Conservation (phyloP, 2,888 invertebrate genomes). For the Athalia cordata region DNA sequence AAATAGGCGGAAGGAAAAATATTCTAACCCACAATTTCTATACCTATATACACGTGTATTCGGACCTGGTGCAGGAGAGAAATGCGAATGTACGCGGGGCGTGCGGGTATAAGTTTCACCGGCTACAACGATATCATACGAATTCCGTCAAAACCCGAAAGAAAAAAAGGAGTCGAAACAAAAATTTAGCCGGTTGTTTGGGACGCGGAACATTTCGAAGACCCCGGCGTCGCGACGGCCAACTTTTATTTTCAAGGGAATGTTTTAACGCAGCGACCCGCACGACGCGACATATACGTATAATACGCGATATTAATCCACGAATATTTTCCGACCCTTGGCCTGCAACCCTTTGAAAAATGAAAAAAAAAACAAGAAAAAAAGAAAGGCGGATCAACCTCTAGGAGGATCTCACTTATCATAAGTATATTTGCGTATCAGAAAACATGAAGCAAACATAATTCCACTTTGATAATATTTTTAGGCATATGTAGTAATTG, state of each 20-base stretch:
- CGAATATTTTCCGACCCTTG: constrained; percentile 12
- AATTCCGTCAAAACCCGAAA: not conserved
- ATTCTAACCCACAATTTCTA: not conserved
- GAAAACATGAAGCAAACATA: no score
- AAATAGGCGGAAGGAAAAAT: not conserved
- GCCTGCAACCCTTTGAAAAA: not conserved
- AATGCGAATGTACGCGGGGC: no score
- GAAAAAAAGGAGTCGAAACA: not conserved
- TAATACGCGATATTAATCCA: not conserved
- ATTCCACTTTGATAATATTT: no score
- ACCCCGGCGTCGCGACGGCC: not conserved
- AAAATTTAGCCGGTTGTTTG: not conserved
- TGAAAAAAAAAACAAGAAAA: not conserved
- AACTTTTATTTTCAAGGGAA: constrained; percentile 1
- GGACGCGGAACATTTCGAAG: constrained; percentile 8
- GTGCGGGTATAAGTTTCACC: no score
- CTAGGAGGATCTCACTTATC: no score
- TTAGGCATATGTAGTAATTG: no score
- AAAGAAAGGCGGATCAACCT: not conserved
- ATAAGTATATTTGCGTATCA: no score
- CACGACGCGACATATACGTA: not conserved
- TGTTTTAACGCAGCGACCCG: constrained; percentile 8
- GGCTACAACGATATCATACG: no score
- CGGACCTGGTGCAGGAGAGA: no score
- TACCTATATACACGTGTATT: no score